Evolutionary conservation across 2,888 invertebrate species (phyloP).

Genomic region (Cordilura impudica): DNA sequence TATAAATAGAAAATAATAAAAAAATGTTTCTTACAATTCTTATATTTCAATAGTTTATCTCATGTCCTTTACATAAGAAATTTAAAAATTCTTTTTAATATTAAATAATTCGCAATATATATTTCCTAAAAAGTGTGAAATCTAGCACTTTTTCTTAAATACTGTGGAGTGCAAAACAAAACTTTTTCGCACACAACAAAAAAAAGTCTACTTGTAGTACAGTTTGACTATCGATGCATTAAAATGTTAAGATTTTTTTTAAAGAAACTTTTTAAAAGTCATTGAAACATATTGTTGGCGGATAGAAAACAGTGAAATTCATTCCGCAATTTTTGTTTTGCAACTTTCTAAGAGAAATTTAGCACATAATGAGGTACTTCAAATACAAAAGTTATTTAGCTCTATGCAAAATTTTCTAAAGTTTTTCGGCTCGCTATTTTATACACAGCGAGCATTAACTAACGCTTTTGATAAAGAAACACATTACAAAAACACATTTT

Average conservation of each 20-base stretch:
- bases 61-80: too few relatives aligned
- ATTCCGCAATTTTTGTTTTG: slow-evolving; percentile 9
- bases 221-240: slow-evolving; percentile 35
- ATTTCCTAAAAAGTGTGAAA: slow-evolving; percentile 4
- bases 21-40: too few relatives aligned
- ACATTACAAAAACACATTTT: slow-evolving; percentile 14
- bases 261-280: slow-evolving; percentile 44
- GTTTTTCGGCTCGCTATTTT: slow-evolving; percentile 31
- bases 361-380: slow-evolving; percentile 57
- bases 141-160: slow-evolving; percentile 25
- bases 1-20: too few relatives aligned
- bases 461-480: slow-evolving; percentile 31
- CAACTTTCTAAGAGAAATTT: slow-evolving; percentile 53
- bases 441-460: slow-evolving; percentile 29
- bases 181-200: not conserved
- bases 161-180: slow-evolving; percentile 6
- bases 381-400: slow-evolving; percentile 54
- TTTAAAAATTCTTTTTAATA: too few relatives aligned
- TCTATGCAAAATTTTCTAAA: slow-evolving; percentile 48
- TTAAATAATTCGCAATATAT: too few relatives aligned
- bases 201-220: slow-evolving; percentile 12
- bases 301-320: slow-evolving; percentile 23
- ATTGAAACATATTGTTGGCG: slow-evolving; percentile 38
- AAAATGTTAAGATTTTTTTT: slow-evolving; percentile 9
- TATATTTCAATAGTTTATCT: too few relatives aligned